Evolutionary conservation across 1,140 invertebrate genomes (phyloP), one percentile per base, ranked within the genome.

Genomic region (Notospermus geniculatus): DNA sequence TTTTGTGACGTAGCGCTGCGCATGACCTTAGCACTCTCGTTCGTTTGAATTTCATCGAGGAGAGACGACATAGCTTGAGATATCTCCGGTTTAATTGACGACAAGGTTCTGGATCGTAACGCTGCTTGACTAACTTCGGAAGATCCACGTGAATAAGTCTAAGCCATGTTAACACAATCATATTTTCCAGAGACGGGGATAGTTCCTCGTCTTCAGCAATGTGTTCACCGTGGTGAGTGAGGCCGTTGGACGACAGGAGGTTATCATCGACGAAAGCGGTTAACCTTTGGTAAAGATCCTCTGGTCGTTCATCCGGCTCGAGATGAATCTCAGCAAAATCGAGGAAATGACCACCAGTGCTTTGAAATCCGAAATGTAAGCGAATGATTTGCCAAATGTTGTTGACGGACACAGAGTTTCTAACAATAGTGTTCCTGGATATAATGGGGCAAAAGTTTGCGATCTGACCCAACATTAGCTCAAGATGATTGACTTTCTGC

Each of bases 41-140:
- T n/a, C n/a, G n/a, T n/a, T n/a, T 23, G 43, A 23, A 68, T 11
- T 55, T 70, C 65, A 13, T 68, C 59, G 5, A 71, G 60, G n/a
- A 66, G 36, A 1, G 64, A 66, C 0, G 17, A 15, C 15, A 68
- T n/a, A 0, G 64, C 66, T 15, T 59, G 64, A 25, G 68, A 67
- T 7, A 70, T 67, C 41, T 72, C 66, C 0, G 71, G 68, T 59
- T 72, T 72, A 5, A 71, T 62, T 1, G 66, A 65, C 17, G 67
- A n/a, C n/a, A n/a, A n/a, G n/a, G n/a, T n/a, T n/a, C n/a, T n/a
- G n/a, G n/a, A n/a, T n/a, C n/a, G n/a, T n/a, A n/a, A n/a, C 50
- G 15, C 43, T 70, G 59, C 28, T 67, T 67, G 0, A 70, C 60
- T 0, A 65, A 41, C 2, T 28, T 32, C 9, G 59, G 68, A 13